A percentile compares a stretch with the other conserved stretches of the same genome.
These are phyloP conservation scores for Cryptotermes secundus DNA, from an alignment of 1,140 invertebrate genomes.

Conservation along the genomic window DNA sequence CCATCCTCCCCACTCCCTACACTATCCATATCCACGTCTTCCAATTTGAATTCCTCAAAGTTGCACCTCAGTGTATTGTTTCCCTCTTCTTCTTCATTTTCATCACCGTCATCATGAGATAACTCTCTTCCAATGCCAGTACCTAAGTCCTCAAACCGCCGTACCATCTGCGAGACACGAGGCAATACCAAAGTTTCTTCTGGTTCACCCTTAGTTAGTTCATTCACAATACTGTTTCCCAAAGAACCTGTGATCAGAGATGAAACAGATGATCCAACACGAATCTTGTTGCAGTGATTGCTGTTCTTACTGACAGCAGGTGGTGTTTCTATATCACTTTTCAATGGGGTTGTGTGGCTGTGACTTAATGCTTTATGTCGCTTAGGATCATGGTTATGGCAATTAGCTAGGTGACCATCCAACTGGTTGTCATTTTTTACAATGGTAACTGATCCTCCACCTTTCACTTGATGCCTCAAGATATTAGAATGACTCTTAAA, in stretches of 20 bases:
- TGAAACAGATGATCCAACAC: constrained; percentile 57
- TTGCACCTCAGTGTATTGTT: constrained; percentile 52
- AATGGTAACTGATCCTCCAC: background rate
- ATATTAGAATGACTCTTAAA: background rate
- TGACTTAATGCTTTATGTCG: background rate
- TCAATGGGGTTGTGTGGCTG: background rate
- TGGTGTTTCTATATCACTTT: background rate
- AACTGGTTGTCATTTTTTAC: background rate
- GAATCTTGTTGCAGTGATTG: constrained; percentile 13
- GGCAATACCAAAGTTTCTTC: constrained; percentile 25
- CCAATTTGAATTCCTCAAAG: constrained; percentile 78
- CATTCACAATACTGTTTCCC: constrained; percentile 32
- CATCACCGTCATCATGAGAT: constrained; percentile 20
- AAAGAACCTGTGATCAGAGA: constrained; percentile 55
- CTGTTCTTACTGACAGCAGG: background rate
- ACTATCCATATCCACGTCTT: constrained; percentile 67
- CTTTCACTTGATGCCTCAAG: background rate
- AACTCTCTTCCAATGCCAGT: constrained; percentile 35
- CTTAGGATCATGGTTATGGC: background rate
- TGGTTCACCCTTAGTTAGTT: constrained; percentile 24
- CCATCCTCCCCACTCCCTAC: constrained; percentile 65
- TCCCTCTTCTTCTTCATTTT: constrained; percentile 23
- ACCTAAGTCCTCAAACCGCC: constrained; percentile 41
- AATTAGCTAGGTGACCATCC: background rate
- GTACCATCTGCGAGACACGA: constrained; percentile 42